phyloP scores from a whole-genome alignment of 2,888 invertebrate genomes.

The Erebia aethiops region DNA sequence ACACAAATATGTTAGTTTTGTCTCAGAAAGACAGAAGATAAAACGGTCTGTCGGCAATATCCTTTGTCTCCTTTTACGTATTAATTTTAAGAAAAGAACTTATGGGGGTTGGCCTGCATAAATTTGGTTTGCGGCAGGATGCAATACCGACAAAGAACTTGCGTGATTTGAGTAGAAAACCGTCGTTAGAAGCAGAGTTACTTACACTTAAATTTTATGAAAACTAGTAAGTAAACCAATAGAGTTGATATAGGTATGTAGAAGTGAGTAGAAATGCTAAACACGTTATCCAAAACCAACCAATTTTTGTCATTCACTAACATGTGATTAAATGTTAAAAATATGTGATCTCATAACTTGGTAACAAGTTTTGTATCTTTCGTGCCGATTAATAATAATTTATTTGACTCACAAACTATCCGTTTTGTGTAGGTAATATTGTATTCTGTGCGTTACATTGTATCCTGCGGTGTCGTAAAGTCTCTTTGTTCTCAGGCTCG shows the following conservation, averaged over 20 bases:
- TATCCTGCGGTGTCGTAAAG: conserved; percentile 29
- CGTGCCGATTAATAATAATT: conserved; percentile 7
- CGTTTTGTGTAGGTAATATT: conserved; percentile 28
- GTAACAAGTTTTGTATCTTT: background rate
- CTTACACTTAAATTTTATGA: background rate
- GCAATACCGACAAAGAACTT: background rate
- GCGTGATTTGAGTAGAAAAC: background rate
- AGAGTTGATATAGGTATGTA: too few relatives aligned
- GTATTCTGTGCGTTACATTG: conserved; percentile 26
- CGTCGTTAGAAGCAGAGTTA: background rate
- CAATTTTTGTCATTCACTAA: background rate
- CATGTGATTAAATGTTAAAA: background rate
- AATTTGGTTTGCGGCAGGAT: conserved; percentile 1
- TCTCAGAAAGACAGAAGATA: conserved; percentile 14
- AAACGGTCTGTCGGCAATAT: conserved; percentile 22
- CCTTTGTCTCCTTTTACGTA: conserved; percentile 5
- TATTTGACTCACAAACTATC: conserved; percentile 25
- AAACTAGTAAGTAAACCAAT: background rate
- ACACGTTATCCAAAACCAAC: too few relatives aligned
- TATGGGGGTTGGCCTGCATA: background rate
- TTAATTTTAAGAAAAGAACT: conserved; percentile 3
- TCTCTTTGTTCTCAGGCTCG: conserved; percentile 24
- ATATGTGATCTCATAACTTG: background rate
- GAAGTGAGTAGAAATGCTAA: too few relatives aligned
- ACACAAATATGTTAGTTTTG: conserved; percentile 34